A percentile compares a stretch with the other conserved stretches of the same genome.
These are phyloP conservation scores for Serripes groenlandicus DNA, from an alignment of 2,888 invertebrate species.

Conservation along the genomic window DNA sequence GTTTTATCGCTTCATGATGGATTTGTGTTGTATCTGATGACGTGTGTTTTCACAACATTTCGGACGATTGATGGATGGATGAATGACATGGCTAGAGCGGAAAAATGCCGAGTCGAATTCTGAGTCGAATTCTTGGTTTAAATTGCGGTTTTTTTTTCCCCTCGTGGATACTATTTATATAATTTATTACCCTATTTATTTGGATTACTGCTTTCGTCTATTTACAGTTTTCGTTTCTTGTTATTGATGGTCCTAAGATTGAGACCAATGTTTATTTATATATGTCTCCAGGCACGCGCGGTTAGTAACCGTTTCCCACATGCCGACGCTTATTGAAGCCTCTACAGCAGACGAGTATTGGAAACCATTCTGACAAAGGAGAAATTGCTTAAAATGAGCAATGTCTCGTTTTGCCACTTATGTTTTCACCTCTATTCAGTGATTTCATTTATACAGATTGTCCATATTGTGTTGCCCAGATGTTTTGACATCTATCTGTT, in stretches of 20 bases:
- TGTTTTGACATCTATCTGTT: no score
- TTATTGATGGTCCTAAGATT: conserved; percentile 6
- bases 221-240: conserved; percentile 25
- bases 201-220: conserved; percentile 9
- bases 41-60: conserved; percentile 54
- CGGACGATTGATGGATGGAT: conserved; percentile 38
- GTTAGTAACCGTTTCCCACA: no score
- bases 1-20: conserved; percentile 41
- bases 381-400: no score
- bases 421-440: no score
- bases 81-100: conserved; percentile 32
- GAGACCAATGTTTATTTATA: conserved; percentile 8
- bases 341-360: no score
- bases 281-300: conserved; percentile 1
- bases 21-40: conserved; percentile 37
- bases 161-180: conserved; percentile 11
- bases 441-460: no score
- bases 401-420: no score
- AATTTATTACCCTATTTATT: conserved; percentile 26
- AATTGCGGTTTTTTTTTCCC: conserved; percentile 6
- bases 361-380: no score
- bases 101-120: background rate
- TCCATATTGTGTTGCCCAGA: no score
- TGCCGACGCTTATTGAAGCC: no score
- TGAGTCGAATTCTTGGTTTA: background rate